These are phyloP conservation scores for Euspilapteryx auroguttella DNA, from an alignment of 2,888 invertebrate species.

Conservation along the genomic window DNA sequence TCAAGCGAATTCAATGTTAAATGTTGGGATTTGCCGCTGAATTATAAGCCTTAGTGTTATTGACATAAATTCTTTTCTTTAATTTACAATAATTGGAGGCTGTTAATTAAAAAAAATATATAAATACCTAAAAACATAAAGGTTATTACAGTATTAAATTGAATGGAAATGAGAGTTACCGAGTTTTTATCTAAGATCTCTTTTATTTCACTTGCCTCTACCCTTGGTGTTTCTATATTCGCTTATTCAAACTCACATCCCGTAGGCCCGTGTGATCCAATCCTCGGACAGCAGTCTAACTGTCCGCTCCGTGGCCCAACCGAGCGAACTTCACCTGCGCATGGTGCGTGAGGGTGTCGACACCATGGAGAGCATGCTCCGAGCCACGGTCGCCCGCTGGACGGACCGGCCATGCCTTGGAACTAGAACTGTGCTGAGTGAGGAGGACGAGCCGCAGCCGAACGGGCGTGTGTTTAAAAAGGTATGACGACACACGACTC, in stretches of 20 bases:
- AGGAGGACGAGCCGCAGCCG: slow-evolving; percentile 92
- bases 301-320: slow-evolving; percentile 71
- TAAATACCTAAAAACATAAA: too few relatives aligned
- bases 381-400: slow-evolving; percentile 75
- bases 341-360: slow-evolving; percentile 76
- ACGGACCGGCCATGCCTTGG: slow-evolving; percentile 80
- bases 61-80: too few relatives aligned
- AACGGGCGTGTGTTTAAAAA: slow-evolving; percentile 96
- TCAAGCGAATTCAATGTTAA: too few relatives aligned
- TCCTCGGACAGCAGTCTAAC: slow-evolving; percentile 69
- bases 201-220: too few relatives aligned
- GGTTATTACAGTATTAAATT: too few relatives aligned
- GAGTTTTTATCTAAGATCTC: too few relatives aligned
- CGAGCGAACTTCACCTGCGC: slow-evolving; percentile 70
- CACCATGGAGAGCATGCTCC: slow-evolving; percentile 82
- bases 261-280: slow-evolving; percentile 70
- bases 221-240: too few relatives aligned
- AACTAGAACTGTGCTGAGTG: slow-evolving; percentile 85
- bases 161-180: too few relatives aligned
- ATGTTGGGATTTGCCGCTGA: too few relatives aligned
- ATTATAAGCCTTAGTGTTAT: too few relatives aligned
- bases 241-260: slow-evolving; percentile 8
- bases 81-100: too few relatives aligned
- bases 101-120: too few relatives aligned
- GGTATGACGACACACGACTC: slow-evolving; percentile 48